Percentiles rank a stretch among this genome's conserved stretches.
These are phyloP conservation scores for Trichonephila clavata DNA, from an alignment of 1,140 invertebrate species.

Conservation along the genomic window DNA sequence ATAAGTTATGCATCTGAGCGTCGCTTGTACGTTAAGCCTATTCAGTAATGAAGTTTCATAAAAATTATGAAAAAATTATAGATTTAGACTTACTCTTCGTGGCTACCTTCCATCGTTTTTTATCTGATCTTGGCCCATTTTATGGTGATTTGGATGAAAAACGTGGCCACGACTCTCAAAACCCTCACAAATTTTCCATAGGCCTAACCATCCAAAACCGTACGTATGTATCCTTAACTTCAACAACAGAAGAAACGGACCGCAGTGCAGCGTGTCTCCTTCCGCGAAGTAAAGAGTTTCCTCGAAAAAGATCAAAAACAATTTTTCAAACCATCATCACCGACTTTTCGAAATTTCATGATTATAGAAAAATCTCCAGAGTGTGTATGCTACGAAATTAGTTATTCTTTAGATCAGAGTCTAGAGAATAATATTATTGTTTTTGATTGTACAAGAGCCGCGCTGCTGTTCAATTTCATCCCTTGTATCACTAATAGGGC, in stretches of 20 bases:
- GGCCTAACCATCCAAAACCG: constrained; percentile 71
- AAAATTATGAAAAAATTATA: constrained; percentile 17
- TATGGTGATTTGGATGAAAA: constrained; percentile 59
- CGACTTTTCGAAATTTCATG: neutral
- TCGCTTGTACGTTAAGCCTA: constrained; percentile 73
- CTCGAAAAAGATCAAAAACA: neutral
- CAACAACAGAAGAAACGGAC: constrained; percentile 75
- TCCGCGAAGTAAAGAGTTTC: constrained; percentile 63
- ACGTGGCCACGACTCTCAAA: constrained; percentile 36
- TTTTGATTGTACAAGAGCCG: constrained; percentile 59
- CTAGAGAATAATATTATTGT: constrained; percentile 50
- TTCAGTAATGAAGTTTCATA: constrained; percentile 12
- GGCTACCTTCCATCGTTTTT: constrained; percentile 80
- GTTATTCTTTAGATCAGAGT: too few relatives aligned
- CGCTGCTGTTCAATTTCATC: constrained; percentile 55
- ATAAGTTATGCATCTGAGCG: constrained; percentile 57
- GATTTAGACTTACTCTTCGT: constrained; percentile 80
- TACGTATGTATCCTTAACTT: constrained; percentile 66
- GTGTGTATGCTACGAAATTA: too few relatives aligned
- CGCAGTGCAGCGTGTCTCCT: constrained; percentile 55
- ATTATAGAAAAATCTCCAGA: too few relatives aligned
- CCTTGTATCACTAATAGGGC: constrained; percentile 51
- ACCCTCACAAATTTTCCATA: constrained; percentile 50
- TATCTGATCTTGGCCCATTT: constrained; percentile 65
- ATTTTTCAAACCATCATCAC: neutral